Evolutionary conservation across 2,113 vertebrate species (phyloP).

Genomic region (Sclerurus mexicanus): DNA sequence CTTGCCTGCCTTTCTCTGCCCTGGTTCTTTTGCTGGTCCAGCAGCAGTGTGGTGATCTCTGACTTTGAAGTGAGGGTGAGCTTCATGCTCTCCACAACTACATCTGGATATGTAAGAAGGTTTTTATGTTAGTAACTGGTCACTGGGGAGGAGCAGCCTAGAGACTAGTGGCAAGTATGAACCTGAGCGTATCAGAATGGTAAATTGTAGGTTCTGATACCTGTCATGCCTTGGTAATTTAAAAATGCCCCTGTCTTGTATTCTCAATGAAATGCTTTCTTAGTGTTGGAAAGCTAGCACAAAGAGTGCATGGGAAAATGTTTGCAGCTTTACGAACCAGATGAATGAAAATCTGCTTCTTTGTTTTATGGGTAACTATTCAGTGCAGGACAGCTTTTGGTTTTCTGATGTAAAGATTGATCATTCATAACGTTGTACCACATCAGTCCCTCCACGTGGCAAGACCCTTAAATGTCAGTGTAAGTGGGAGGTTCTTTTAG

Average conservation of each 20-base stretch:
- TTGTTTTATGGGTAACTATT: not conserved
- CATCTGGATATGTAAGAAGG: not conserved
- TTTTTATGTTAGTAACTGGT: not conserved
- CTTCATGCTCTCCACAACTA: not conserved
- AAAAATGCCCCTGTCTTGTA: not conserved
- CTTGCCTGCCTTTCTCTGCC: not conserved
- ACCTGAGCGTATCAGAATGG: not conserved
- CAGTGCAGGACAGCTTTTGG: not conserved
- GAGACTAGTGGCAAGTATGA: not conserved
- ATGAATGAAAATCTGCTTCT: not conserved
- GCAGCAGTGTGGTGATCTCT: not conserved
- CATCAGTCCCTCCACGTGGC: not conserved
- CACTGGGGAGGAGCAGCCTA: not conserved
- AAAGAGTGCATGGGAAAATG: not conserved
- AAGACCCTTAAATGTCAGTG: not conserved
- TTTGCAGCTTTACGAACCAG: not conserved
- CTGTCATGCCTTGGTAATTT: not conserved
- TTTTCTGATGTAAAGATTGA: not conserved
- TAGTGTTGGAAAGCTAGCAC: not conserved
- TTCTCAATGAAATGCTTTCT: not conserved
- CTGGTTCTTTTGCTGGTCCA: not conserved
- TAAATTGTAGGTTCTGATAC: not conserved
- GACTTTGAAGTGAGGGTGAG: not conserved
- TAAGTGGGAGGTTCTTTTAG: not conserved
- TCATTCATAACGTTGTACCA: not conserved